Evolutionary conservation across 2,888 invertebrate species (phyloP), one percentile per base, ranked within the genome.

Genomic region (Parnassius mnemosyne): DNA sequence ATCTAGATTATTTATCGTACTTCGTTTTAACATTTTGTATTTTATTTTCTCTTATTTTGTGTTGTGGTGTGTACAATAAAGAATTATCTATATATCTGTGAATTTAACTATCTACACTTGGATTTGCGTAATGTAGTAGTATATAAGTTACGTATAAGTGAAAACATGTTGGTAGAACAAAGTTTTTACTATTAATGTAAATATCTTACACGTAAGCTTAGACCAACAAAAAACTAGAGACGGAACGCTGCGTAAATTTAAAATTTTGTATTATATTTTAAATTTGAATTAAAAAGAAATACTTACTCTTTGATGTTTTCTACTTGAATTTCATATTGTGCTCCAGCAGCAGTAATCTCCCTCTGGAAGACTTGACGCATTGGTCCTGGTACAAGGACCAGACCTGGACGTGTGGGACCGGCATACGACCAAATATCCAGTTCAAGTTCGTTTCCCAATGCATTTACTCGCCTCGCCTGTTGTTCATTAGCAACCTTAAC

Each of bases 231-330:
- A 34, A 34, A 7, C n/a, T 3, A 25, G 2, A 25, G 3, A 25
- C 25, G 25, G 16, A 16, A 16, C 1, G 16, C 16, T 20, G 34
- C 34, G 5, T 34, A 34, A 5, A 34, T 34, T 34, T 34, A 7
- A 34, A 34, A 34, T 34, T 34, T 20, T 34, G 16, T 3, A 16
- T 13, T 10, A 3, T 42, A 10, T 11, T 16, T 42, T 43, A 3
- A 59, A 16, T 16, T 49, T 49, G 16, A 16, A 13, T 16, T 34
- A 42, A n/a, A 3, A 11, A 51, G 10, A 5, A 44, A 2, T 10
- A 78, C 84, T 83, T 74, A 88, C 88, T 83, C 80, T 61, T 83
- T 84, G 42, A 88, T 74, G 70, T 88, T 83, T n/a, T 82, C 79
- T 12, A 79, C 69, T 58, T 78, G 75, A 10, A 86, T 58, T 65